These are phyloP conservation scores for Serranochromis macrocephalus DNA, from an alignment of 2,113 vertebrate genomes.

Conservation along the genomic window DNA sequence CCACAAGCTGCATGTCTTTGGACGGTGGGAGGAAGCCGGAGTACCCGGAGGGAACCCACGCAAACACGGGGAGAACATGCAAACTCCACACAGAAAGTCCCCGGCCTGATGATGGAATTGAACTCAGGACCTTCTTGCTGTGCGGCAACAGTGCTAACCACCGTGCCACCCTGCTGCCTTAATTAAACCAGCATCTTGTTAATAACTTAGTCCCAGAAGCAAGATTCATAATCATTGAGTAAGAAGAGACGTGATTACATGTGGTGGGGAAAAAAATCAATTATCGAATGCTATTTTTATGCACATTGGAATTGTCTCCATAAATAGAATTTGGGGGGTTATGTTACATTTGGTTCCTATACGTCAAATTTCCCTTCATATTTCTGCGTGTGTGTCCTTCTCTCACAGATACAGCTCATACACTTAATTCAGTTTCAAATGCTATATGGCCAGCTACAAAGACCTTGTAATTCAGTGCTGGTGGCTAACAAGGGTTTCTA, in stretches of 20 bases:
- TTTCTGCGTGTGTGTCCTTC: background rate
- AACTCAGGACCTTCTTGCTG: too few relatives aligned
- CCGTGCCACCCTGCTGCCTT: too few relatives aligned
- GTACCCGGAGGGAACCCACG: too few relatives aligned
- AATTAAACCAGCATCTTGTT: background rate
- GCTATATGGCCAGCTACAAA: background rate
- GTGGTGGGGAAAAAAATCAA: background rate
- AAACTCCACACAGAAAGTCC: too few relatives aligned
- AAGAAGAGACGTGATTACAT: background rate
- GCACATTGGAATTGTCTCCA: background rate
- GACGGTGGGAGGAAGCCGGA: too few relatives aligned
- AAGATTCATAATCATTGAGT: background rate
- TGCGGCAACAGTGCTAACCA: too few relatives aligned
- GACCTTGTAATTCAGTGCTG: slow-evolving; percentile 30
- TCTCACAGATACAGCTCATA: background rate
- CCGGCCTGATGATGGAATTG: too few relatives aligned
- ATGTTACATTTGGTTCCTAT: background rate
- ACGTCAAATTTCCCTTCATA: background rate
- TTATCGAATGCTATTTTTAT: slow-evolving; percentile 10
- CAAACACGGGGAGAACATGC: too few relatives aligned
- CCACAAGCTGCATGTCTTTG: too few relatives aligned
- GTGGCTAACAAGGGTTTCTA: slow-evolving; percentile 12
- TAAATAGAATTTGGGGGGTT: background rate
- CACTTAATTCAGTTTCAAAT: background rate
- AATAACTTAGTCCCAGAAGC: slow-evolving; percentile 26